Conservation (phyloP, 2,797 vertebrate genomes). For the Manis javanica region DNA sequence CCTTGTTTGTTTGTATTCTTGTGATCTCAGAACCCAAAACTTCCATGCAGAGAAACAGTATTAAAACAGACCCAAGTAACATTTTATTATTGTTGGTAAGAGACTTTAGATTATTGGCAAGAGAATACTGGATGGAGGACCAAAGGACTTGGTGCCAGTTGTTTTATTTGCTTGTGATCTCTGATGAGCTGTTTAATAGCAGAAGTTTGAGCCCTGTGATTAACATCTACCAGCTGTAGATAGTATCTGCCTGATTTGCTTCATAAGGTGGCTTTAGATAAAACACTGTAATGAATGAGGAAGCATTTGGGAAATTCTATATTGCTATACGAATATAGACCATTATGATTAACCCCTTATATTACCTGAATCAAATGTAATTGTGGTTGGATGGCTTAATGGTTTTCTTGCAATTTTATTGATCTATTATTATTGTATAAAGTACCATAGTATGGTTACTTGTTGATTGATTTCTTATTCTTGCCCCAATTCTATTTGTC, state of each 20-base stretch:
- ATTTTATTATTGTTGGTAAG: not conserved
- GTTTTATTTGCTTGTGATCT: conserved; percentile 54
- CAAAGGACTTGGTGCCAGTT: not conserved
- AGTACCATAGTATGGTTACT: not conserved
- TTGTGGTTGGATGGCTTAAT: conserved; percentile 47
- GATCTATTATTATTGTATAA: conserved; percentile 18
- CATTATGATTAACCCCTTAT: conserved; percentile 29
- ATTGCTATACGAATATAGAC: conserved; percentile 44
- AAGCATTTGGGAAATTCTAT: conserved; percentile 36
- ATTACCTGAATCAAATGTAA: not conserved
- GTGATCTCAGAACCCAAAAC: conserved; percentile 3
- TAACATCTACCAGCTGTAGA: not conserved
- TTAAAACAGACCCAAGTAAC: conserved; percentile 16
- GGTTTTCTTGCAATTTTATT: conserved; percentile 17
- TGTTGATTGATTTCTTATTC: conserved; percentile 16
- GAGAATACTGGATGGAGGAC: not conserved
- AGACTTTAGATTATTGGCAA: conserved; percentile 36
- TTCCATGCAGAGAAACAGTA: not conserved
- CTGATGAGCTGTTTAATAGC: conserved; percentile 31
- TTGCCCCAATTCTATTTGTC: not conserved
- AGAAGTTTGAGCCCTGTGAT: conserved; percentile 31
- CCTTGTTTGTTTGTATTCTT: conserved; percentile 43
- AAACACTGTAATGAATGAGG: conserved; percentile 42
- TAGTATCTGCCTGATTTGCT: conserved; percentile 7
- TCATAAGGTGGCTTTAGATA: conserved; percentile 17